Evolutionary conservation across 2,797 vertebrate species (phyloP).

Genomic region (Oceanodroma leucorhoa): DNA sequence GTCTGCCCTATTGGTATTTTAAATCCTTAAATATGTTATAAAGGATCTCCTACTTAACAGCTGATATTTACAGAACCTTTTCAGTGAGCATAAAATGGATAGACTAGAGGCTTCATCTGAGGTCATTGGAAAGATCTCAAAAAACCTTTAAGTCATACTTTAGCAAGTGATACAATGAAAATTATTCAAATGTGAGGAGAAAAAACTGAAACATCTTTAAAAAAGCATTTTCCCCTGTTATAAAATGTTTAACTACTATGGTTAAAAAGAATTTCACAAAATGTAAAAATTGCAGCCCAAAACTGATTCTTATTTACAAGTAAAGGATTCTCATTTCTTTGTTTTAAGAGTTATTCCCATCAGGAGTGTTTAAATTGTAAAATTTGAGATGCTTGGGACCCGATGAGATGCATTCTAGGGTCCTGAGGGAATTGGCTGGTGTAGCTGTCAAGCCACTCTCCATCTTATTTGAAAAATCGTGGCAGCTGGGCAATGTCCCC

Average conservation of each 20-base stretch:
- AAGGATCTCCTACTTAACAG: background rate
- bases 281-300: background rate
- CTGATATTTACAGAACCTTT: background rate
- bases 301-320: background rate
- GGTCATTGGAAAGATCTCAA: background rate
- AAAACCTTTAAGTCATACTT: background rate
- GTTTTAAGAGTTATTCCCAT: background rate
- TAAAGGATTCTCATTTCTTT: background rate
- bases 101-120: background rate
- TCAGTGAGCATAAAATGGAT: background rate
- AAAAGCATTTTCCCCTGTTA: rapidly evolving
- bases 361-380: background rate
- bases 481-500: rapidly evolving
- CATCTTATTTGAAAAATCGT: background rate
- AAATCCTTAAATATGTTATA: background rate
- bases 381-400: background rate
- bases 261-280: background rate
- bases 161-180: background rate
- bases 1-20: background rate
- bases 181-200: background rate
- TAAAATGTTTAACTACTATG: background rate
- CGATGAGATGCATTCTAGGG: background rate
- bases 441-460: background rate
- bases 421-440: background rate
- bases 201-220: rapidly evolving